Percentiles rank a stretch among this genome's conserved stretches.
phyloP scores from a whole-genome alignment of 2,797 vertebrate genomes.

The Eidolon dupreanum region DNA sequence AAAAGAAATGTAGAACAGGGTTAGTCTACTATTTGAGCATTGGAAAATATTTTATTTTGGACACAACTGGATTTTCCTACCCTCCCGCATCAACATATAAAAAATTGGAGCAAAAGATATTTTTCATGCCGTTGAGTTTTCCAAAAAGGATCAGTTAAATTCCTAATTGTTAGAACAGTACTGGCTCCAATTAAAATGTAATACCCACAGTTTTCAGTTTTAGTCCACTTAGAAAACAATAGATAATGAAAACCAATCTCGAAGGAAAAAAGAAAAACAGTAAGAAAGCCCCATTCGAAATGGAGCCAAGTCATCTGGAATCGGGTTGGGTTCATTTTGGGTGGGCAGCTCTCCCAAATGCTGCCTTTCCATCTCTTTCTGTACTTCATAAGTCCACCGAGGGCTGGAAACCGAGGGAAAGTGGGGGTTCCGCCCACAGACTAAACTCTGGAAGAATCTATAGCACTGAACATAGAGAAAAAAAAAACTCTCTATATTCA shows the following conservation, averaged over 20 bases:
- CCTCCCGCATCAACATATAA: background rate
- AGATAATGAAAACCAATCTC: conserved; percentile 49
- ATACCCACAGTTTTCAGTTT: conserved; percentile 47
- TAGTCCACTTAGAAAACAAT: conserved; percentile 20
- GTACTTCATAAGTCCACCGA: background rate
- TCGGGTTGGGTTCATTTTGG: background rate
- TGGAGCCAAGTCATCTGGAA: conserved; percentile 16
- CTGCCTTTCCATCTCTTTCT: background rate
- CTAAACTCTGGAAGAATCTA: background rate
- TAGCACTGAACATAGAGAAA: background rate
- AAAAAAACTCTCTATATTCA: background rate
- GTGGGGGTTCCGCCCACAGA: background rate
- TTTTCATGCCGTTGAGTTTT: conserved; percentile 38
- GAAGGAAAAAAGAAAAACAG: conserved; percentile 8
- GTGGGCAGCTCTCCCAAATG: background rate
- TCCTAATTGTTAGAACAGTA: background rate
- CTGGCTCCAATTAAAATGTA: conserved; percentile 31
- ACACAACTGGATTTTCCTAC: conserved; percentile 6
- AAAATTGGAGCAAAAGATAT: conserved; percentile 7
- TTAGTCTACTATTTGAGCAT: background rate
- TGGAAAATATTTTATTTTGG: conserved; percentile 12
- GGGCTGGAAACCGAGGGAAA: background rate
- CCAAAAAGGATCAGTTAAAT: conserved; percentile 21
- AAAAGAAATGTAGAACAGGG: background rate
- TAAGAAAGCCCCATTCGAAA: background rate